Conservation (phyloP, 2,888 invertebrate genomes). For the Agapetus fuscipes region DNA sequence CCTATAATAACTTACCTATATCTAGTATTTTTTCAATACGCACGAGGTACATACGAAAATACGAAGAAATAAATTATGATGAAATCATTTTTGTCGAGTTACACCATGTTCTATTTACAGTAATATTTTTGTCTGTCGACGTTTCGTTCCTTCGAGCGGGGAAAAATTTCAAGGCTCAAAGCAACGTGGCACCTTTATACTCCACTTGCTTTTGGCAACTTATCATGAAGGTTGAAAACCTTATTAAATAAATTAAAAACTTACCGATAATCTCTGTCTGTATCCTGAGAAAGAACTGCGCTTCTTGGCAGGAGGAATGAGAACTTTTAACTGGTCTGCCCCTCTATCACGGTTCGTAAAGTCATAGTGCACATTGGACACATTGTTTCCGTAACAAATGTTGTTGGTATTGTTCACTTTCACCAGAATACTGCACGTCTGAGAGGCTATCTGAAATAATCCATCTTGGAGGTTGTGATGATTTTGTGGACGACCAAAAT, state of each 20-base stretch:
- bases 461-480: slow-evolving; percentile 64
- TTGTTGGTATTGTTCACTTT: slow-evolving; percentile 70
- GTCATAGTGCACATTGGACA: slow-evolving; percentile 53
- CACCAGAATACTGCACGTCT: slow-evolving; percentile 66
- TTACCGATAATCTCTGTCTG: slow-evolving; percentile 54
- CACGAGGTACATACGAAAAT: too few species aligned
- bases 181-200: too few species aligned
- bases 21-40: too few species aligned
- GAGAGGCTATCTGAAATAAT: slow-evolving; percentile 67
- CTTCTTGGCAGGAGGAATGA: slow-evolving; percentile 46
- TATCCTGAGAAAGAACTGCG: slow-evolving; percentile 43
- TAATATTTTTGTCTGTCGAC: too few species aligned
- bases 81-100: too few species aligned
- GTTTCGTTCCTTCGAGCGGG: too few species aligned
- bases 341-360: slow-evolving; percentile 29
- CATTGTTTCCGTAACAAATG: slow-evolving; percentile 57
- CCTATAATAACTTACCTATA: too few species aligned
- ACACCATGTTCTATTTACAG: too few species aligned
- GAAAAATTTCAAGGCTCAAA: too few species aligned
- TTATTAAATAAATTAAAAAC: slow-evolving; percentile 23
- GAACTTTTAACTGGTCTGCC: slow-evolving; percentile 40
- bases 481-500: slow-evolving; percentile 41
- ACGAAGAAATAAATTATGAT: too few species aligned
- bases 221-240: background rate
- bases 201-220: too few species aligned